Evolutionary conservation across 2,113 vertebrate species (phyloP).

Genomic region (Stegastes partitus): DNA sequence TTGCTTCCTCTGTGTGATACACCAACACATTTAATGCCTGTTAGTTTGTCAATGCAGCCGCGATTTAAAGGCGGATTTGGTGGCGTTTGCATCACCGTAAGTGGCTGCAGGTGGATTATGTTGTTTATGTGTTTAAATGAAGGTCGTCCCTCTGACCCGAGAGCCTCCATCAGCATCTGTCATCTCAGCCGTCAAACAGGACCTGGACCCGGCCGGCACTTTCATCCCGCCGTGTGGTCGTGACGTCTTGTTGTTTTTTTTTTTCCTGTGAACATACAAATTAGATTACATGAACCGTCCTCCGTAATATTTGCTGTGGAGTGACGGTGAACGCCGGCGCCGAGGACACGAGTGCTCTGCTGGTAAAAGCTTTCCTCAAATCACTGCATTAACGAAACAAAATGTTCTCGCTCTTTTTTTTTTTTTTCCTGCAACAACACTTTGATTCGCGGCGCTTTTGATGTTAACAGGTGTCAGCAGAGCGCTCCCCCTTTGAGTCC

Average conservation of each 20-base stretch:
- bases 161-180: slow-evolving; percentile 39
- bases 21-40: slow-evolving; percentile 6
- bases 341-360: slow-evolving; percentile 11
- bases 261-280: slow-evolving; percentile 13
- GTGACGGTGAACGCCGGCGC: background rate
- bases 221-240: slow-evolving; percentile 24
- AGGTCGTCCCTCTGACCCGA: slow-evolving; percentile 40
- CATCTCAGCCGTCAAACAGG: slow-evolving; percentile 31
- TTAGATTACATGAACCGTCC: background rate
- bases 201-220: slow-evolving; percentile 13
- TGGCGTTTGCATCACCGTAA: slow-evolving; percentile 1
- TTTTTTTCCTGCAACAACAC: background rate
- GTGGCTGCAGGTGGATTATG: background rate
- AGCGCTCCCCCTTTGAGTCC: background rate
- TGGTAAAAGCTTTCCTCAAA: slow-evolving; percentile 15
- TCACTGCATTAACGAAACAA: slow-evolving; percentile 13
- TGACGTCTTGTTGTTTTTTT: slow-evolving; percentile 14
- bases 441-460: slow-evolving; percentile 31
- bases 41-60: background rate
- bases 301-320: background rate
- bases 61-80: background rate
- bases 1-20: background rate
- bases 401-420: slow-evolving; percentile 1
- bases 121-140: slow-evolving; percentile 41
- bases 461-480: slow-evolving; percentile 19